Base-by-base conservation (phyloP, 2,113 vertebrate species). In the Aptenodytes forsteri region DNA sequence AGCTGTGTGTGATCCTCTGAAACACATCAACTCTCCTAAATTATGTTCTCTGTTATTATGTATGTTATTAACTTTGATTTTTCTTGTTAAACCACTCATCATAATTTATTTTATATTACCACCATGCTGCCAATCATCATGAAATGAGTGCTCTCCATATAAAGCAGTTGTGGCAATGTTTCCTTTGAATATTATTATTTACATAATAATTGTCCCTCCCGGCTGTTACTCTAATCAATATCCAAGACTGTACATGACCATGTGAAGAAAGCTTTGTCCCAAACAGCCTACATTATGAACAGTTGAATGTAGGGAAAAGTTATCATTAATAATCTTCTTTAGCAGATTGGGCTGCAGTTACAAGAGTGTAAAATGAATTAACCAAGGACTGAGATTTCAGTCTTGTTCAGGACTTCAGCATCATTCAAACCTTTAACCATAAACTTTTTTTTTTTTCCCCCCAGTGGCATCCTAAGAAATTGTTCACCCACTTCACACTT, bases 21-120 rank as follows among this genome's bases (percentile, higher is more conserved):
- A 94, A 94, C 13, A 72, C 17, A 79, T 76, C 25, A 69, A 5
- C 16, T 66, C 77, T 79, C 29, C 46, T 77, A 87, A 76, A 85
- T 86, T 83, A 79, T 34, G 18, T 93, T 84, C 52, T 54, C 47
- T 32, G 17, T 69, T 94, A 86, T 80, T 94, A 79, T 40, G 44
- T 58, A 65, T 62, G 58, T 34, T 88, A 95, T 89, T 92, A 90
- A 81, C 47, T 93, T 84, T 61, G 49, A 69, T 87, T 94, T 94
- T 83, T 78, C 71, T 50, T 89, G 38, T 82, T 78, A 87, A 92
- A 59, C 25, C 49, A 65, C 36, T 84, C 47, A 83, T 52, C 29
- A 7, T 50, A 62, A 80, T 90, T 94, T 75, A 71, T 78, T 90
- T 91, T 87, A n/a, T 47, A n/a, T 49, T 69, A 76, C 27, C 19